Percentiles rank a stretch among this genome's conserved stretches.
Evolutionary conservation across 1,140 invertebrate genomes (phyloP).

Genomic region (Drosophila lacertosa): DNA sequence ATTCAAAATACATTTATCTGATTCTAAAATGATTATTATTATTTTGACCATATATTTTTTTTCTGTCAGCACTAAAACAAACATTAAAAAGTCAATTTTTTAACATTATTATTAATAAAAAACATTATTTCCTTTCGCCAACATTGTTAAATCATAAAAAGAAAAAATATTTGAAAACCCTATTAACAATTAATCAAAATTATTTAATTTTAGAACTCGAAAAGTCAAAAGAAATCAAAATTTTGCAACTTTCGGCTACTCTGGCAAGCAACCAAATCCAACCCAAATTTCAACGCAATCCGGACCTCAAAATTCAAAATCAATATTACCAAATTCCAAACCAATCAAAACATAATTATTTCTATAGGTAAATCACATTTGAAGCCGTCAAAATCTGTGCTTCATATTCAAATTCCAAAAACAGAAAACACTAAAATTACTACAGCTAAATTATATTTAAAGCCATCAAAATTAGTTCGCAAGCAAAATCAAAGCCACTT

Average conservation of each 20-base stretch:
- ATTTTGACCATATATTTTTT: background rate
- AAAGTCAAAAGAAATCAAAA: slow-evolving; percentile 46
- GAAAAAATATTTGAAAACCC: background rate
- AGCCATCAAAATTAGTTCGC: slow-evolving; percentile 27
- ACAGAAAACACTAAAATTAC: background rate
- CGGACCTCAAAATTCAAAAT: slow-evolving; percentile 61
- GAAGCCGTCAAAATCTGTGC: slow-evolving; percentile 16
- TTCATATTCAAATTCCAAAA: slow-evolving; percentile 7
- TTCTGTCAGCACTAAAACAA: background rate
- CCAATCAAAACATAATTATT: background rate
- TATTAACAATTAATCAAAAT: slow-evolving; percentile 44
- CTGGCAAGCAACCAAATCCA: slow-evolving; percentile 64
- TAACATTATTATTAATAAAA: background rate
- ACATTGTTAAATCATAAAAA: slow-evolving; percentile 1
- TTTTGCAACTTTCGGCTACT: slow-evolving; percentile 67
- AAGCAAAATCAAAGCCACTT: slow-evolving; percentile 3
- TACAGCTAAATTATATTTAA: slow-evolving; percentile 33
- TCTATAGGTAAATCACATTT: slow-evolving; percentile 34
- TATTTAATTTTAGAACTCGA: slow-evolving; percentile 69
- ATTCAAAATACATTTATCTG: no score
- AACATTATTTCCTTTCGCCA: background rate
- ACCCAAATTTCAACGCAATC: slow-evolving; percentile 49
- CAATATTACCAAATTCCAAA: slow-evolving; percentile 14
- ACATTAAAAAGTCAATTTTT: background rate
- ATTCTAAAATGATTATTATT: no score